phyloP scores from a whole-genome alignment of 1,140 invertebrate genomes.

The Meloidogyne hapla region DNA sequence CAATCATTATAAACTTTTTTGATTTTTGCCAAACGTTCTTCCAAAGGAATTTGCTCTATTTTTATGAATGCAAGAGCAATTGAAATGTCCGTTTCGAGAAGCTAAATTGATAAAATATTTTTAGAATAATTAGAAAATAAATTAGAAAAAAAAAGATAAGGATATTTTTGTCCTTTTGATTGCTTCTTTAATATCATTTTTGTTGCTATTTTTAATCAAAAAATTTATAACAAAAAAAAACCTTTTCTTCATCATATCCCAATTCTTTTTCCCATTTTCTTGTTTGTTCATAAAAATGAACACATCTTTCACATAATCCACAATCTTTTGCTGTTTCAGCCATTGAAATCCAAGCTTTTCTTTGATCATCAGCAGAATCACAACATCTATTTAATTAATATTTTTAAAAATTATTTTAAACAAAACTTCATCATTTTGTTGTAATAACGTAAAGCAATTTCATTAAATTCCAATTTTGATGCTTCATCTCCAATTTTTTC shows the following conservation, averaged over 20 bases:
- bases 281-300: constrained; percentile 16
- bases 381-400: neutral
- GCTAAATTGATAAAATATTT: neutral
- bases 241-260: constrained; percentile 8
- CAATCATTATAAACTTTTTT: constrained; percentile 11
- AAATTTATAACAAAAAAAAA: no score
- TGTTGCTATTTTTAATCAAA: no score
- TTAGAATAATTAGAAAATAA: no score
- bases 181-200: no score
- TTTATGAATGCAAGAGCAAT: constrained; percentile 24
- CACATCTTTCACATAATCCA: constrained; percentile 9
- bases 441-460: constrained; percentile 26
- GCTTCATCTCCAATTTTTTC: constrained; percentile 31
- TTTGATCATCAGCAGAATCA: constrained; percentile 19
- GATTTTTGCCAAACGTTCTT: neutral
- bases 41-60: constrained; percentile 13
- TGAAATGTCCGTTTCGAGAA: constrained; percentile 21
- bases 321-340: constrained; percentile 23
- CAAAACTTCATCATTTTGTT: constrained; percentile 19
- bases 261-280: constrained; percentile 18
- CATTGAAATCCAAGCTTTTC: constrained; percentile 27
- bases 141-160: neutral
- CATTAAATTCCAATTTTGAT: constrained; percentile 17
- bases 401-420: neutral
- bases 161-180: no score